Base-by-base conservation (phyloP, 2,888 invertebrate species). In the Clistopyga incitator region DNA sequence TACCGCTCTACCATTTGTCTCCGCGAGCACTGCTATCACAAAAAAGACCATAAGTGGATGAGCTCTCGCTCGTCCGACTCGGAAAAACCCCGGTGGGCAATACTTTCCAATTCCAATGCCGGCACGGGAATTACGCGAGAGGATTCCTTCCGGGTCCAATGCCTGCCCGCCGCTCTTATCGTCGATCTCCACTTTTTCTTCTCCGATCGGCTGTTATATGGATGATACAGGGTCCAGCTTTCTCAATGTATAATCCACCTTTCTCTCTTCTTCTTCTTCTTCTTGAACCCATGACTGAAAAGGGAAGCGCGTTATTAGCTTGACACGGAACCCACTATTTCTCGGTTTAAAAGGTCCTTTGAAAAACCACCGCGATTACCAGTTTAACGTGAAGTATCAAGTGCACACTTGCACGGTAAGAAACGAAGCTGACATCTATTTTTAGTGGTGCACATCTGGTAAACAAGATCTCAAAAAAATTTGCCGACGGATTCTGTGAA, bases 91-190 rank as follows among this genome's bases (percentile, higher is more conserved):
- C 70, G 25, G 4, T 50, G 38, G 38, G 47, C 72, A 81, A 76
- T 85, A 81, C 86, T 86, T 86, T 85, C 86, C 85, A 84, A 86
- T 85, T 81, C 75, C 81, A 68, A 68, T 64, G 4, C 68, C 54
- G 78, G 64, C n/a, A 77, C 61, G 78, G 74, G 54, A 84, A 80
- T 83, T 72, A 68, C 61, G 47, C 15, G 65, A n/a, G 68, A 54
- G 71, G 68, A 45, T 68, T 54, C 52, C 74, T 81, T 84, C 84
- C 83, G 83, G 83, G 20, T 70, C 72, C 54, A 25, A 25, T 64
- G 42, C 8, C 71, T n/a, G 42, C 42, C 59, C 59, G 50, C 59
- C 6, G 38, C 25, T 64, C 42, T 45, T 45, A 45, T 65, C 42
- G 15, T 25, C 45, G 47, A 47, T 67, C 20, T 67, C 25, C n/a